A percentile compares a stretch with the other conserved stretches of the same genome.
These are phyloP conservation scores for Sinella curviseta DNA, from an alignment of 1,140 invertebrate genomes.

Conservation along the genomic window DNA sequence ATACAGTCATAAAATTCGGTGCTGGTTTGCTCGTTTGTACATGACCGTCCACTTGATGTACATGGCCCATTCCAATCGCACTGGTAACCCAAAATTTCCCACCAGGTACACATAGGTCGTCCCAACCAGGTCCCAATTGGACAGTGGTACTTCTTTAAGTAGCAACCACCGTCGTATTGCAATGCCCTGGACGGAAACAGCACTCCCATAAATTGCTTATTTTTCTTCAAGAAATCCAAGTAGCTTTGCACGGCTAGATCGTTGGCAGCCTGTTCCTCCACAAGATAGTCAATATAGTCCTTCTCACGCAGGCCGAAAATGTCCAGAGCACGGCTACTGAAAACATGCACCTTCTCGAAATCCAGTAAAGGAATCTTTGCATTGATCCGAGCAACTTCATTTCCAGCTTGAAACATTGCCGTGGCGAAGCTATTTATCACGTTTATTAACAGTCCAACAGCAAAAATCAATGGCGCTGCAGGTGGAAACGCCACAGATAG, in stretches of 20 bases:
- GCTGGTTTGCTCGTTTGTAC: too few relatives aligned
- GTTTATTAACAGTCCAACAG: too few relatives aligned
- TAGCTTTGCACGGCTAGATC: neutral
- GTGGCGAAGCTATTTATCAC: neutral
- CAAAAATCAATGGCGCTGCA: neutral
- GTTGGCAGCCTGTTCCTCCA: neutral
- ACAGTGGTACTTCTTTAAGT: neutral
- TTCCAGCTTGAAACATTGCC: neutral
- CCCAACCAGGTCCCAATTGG: too few relatives aligned
- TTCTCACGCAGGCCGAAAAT: neutral
- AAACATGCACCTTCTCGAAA: neutral
- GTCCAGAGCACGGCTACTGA: neutral
- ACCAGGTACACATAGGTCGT: too few relatives aligned
- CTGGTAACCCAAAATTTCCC: too few relatives aligned
- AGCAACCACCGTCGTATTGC: neutral
- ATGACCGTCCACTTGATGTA: too few relatives aligned
- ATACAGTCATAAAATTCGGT: too few relatives aligned
- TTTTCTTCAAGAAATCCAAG: neutral
- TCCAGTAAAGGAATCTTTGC: neutral
- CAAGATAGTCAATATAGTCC: neutral
- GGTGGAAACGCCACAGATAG: neutral
- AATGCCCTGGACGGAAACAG: neutral
- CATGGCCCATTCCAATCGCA: too few relatives aligned
- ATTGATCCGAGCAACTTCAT: neutral
- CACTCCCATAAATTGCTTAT: neutral